Conservation (phyloP, 2,888 invertebrate genomes). For the Dynastes maya region DNA sequence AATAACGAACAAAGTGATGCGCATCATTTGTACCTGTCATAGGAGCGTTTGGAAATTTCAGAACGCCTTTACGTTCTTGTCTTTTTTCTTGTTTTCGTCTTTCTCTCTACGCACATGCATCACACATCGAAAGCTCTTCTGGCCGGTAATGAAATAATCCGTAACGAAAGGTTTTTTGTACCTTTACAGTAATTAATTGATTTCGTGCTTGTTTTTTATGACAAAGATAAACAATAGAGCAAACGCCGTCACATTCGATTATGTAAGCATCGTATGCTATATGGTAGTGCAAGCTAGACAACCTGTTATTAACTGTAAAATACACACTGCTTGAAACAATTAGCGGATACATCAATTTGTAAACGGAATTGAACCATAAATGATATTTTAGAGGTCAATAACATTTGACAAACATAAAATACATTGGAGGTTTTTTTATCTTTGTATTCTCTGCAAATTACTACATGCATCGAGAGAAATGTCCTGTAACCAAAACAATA, state of each 20-base stretch:
- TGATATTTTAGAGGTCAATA: too few relatives aligned
- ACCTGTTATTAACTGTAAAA: too few relatives aligned
- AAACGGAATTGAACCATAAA: too few relatives aligned
- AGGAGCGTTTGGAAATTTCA: conserved; percentile 23
- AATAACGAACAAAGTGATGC: conserved; percentile 42
- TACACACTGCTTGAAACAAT: too few relatives aligned
- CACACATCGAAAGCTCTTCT: background rate
- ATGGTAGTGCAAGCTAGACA: too few relatives aligned
- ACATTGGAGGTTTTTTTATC: too few relatives aligned
- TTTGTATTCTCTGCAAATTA: too few relatives aligned
- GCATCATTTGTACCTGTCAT: conserved; percentile 46
- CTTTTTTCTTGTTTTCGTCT: conserved; percentile 3
- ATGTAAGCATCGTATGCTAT: background rate
- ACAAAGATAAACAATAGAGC: conserved; percentile 22
- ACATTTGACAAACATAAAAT: too few relatives aligned
- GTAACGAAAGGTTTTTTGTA: conserved; percentile 20
- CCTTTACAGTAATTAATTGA: conserved; percentile 25
- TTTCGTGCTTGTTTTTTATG: conserved; percentile 28
- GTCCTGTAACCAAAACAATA: too few relatives aligned
- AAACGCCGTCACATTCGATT: conserved; percentile 12
- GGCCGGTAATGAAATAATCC: conserved; percentile 30
- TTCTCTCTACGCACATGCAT: background rate
- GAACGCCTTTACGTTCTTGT: conserved; percentile 12
- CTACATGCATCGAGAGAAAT: too few relatives aligned
- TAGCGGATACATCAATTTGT: too few relatives aligned